A percentile compares a stretch with the other conserved stretches of the same genome.
These are phyloP conservation scores for Xiphophorus hellerii DNA, from an alignment of 2,113 vertebrate genomes.

Conservation along the genomic window DNA sequence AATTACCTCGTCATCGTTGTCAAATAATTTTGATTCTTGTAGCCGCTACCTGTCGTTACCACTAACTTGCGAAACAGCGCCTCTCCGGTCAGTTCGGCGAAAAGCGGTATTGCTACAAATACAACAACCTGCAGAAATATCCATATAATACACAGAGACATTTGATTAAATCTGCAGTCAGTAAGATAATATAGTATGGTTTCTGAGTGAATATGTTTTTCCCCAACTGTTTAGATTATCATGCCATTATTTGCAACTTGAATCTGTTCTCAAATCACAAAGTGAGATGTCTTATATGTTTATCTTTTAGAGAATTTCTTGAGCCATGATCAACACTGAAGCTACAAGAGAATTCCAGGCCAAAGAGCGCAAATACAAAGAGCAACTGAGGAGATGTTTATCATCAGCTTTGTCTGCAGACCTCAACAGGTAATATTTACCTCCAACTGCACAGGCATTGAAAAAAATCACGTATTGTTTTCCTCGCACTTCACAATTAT, in stretches of 20 bases:
- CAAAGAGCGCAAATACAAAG: conserved; percentile 66
- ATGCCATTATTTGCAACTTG: neutral
- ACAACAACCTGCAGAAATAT: neutral
- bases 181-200: neutral
- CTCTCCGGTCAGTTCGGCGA: conserved; percentile 14
- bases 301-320: conserved; percentile 3
- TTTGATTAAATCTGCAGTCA: too few species aligned
- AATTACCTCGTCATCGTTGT: neutral
- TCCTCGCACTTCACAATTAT: too few species aligned
- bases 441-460: neutral
- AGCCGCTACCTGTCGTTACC: neutral
- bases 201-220: neutral
- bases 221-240: neutral
- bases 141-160: neutral
- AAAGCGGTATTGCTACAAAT: neutral
- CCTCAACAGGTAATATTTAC: conserved; percentile 50
- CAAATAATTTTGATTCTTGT: neutral
- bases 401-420: conserved; percentile 67
- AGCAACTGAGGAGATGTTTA: conserved; percentile 66
- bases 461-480: neutral
- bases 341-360: conserved; percentile 59
- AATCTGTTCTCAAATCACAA: neutral
- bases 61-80: conserved; percentile 28
- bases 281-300: neutral
- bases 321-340: conserved; percentile 63